These are phyloP conservation scores for Sinocyclocheilus grahami DNA, from an alignment of 2,113 vertebrate species.

Conservation along the genomic window DNA sequence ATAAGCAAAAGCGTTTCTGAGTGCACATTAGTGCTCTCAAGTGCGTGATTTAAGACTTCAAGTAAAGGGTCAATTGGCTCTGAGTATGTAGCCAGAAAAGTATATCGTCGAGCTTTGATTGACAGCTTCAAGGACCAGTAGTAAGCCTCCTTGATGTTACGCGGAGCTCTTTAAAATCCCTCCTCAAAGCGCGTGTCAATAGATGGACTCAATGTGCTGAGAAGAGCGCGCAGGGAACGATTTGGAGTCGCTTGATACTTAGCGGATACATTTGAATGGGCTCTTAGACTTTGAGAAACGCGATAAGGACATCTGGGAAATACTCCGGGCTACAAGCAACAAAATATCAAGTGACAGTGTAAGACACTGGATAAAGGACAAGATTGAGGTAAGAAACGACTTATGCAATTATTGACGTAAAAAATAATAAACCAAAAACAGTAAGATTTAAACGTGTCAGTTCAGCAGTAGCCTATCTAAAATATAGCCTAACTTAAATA, in stretches of 20 bases:
- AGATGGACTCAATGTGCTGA: conserved; percentile 78
- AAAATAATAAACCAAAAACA: background rate
- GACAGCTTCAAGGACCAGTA: conserved; percentile 80
- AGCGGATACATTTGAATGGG: conserved; percentile 33
- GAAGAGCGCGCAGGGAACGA: conserved; percentile 40
- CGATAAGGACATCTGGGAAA: conserved; percentile 44
- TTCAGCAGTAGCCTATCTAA: background rate
- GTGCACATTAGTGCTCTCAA: conserved; percentile 53
- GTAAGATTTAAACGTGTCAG: too few species aligned
- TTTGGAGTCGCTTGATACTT: conserved; percentile 16
- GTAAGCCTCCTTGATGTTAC: conserved; percentile 76
- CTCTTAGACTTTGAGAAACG: conserved; percentile 28
- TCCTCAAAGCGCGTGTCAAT: conserved; percentile 73
- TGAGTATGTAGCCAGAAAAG: conserved; percentile 34
- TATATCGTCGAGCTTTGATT: conserved; percentile 76
- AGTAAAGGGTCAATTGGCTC: conserved; percentile 47
- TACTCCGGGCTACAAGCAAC: conserved; percentile 15
- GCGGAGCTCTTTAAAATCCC: conserved; percentile 88
- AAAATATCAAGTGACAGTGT: background rate
- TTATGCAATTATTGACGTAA: background rate
- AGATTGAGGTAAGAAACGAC: conserved; percentile 7
- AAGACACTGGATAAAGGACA: conserved; percentile 2
- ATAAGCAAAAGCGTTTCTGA: conserved; percentile 14
- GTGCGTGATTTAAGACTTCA: conserved; percentile 60
- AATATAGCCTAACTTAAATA: background rate